phyloP scores from a whole-genome alignment of 2,888 invertebrate species.

The Eupsilia transversa region DNA sequence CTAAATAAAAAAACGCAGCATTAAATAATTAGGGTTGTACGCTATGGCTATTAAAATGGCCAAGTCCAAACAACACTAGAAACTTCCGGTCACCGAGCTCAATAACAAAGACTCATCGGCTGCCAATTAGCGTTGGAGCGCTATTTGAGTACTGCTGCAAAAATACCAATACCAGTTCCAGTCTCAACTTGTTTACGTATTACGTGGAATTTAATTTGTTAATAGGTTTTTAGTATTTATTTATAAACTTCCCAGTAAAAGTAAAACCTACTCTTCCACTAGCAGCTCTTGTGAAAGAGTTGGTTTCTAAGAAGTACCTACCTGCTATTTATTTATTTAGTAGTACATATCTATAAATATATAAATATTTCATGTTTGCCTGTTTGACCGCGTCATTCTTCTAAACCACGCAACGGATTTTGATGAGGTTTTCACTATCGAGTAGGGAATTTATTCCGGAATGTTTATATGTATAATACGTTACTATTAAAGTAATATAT shows the following conservation, averaged over 20 bases:
- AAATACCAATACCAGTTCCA: constrained; percentile 47
- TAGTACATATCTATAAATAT: too few species aligned
- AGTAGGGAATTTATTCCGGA: too few species aligned
- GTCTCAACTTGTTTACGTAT: constrained; percentile 59
- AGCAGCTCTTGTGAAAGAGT: background rate
- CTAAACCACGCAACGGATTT: too few species aligned
- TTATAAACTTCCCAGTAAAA: constrained; percentile 1
- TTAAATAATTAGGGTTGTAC: constrained; percentile 59
- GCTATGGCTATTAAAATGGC: constrained; percentile 59
- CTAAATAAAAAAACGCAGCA: constrained; percentile 38
- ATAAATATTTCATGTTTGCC: too few species aligned
- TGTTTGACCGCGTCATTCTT: too few species aligned
- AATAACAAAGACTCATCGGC: constrained; percentile 69
- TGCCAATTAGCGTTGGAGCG: constrained; percentile 69
- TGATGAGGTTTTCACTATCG: too few species aligned
- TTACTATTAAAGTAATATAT: too few species aligned
- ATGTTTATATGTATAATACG: too few species aligned
- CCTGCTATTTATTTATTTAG: too few species aligned
- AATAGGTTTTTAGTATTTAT: constrained; percentile 20
- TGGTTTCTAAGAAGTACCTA: background rate
- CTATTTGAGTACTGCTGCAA: constrained; percentile 56
- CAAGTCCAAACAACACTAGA: constrained; percentile 69
- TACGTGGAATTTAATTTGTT: constrained; percentile 36
- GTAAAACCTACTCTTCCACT: background rate
- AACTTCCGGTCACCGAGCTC: constrained; percentile 69